Percentiles rank a stretch among this genome's conserved stretches.
phyloP scores from a whole-genome alignment of 2,888 invertebrate genomes.

The Esperia sulphurella region DNA sequence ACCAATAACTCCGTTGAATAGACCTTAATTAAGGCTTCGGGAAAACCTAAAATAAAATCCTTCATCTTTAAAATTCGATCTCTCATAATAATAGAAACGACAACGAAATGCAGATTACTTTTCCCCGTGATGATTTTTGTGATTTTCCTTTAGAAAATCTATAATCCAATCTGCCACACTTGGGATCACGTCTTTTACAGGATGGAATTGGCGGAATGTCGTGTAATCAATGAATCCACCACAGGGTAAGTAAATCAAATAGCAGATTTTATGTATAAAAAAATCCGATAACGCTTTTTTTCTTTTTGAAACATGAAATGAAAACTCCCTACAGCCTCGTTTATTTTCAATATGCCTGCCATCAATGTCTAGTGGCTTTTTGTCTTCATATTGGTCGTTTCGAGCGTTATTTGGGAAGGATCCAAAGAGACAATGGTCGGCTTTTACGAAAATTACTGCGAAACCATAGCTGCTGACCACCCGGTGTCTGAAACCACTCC shows the following conservation, averaged over 20 bases:
- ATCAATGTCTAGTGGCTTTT: constrained; percentile 49
- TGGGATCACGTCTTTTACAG: constrained; percentile 39
- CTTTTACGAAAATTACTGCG: constrained; percentile 59
- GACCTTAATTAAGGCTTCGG: constrained; percentile 57
- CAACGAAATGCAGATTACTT: constrained; percentile 56
- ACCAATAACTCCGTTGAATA: constrained; percentile 62
- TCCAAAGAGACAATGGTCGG: constrained; percentile 56
- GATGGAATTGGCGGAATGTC: constrained; percentile 24
- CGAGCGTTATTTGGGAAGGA: constrained; percentile 46
- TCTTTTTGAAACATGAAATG: not conserved
- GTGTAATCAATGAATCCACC: constrained; percentile 10
- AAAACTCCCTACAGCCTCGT: constrained; percentile 10
- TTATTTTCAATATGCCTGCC: constrained; percentile 36
- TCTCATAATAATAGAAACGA: constrained; percentile 39
- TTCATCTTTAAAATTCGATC: constrained; percentile 41
- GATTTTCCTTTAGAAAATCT: constrained; percentile 37
- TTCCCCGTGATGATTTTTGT: constrained; percentile 35
- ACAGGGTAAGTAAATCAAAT: constrained; percentile 6
- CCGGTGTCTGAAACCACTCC: constrained; percentile 18
- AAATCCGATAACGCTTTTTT: not conserved
- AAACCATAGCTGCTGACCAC: constrained; percentile 22
- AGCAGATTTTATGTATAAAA: not conserved
- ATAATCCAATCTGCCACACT: constrained; percentile 36
- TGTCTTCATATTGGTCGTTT: constrained; percentile 45
- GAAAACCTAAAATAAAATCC: constrained; percentile 48